Percentiles rank a stretch among this genome's conserved stretches.
Evolutionary conservation across 1,140 invertebrate genomes (phyloP).

Genomic region (Tribolium castaneum): DNA sequence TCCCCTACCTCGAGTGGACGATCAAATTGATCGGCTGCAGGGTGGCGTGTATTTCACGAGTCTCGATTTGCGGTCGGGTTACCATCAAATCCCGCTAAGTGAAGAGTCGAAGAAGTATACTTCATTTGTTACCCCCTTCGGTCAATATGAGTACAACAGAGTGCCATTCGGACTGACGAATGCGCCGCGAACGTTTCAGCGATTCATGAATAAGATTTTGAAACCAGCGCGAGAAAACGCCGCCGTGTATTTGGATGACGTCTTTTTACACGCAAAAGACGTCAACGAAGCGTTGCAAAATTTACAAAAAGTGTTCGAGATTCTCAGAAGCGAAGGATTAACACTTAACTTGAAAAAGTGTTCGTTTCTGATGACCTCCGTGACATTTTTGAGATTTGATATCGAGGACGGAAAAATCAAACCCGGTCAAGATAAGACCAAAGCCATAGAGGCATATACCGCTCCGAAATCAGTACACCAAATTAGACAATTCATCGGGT

Average conservation of each 20-base stretch:
- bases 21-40: conserved; percentile 48
- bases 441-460: conserved; percentile 57
- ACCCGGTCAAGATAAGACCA: conserved; percentile 56
- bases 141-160: background rate
- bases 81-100: conserved; percentile 56
- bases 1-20: conserved; percentile 50
- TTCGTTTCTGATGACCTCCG: conserved; percentile 53
- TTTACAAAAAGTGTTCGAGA: too few species aligned
- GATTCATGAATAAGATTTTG: too few species aligned
- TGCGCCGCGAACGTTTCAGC: too few species aligned
- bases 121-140: conserved; percentile 47
- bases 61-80: conserved; percentile 51
- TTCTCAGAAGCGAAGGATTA: too few species aligned
- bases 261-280: too few species aligned
- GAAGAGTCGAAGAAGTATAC: conserved; percentile 57
- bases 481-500: conserved; percentile 60
- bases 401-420: conserved; percentile 53
- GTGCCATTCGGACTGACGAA: background rate
- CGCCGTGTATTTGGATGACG: too few species aligned
- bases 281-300: too few species aligned
- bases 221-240: too few species aligned
- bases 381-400: conserved; percentile 57
- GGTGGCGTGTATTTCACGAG: conserved; percentile 49
- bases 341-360: conserved; percentile 49
- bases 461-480: conserved; percentile 55